Evolutionary conservation across 2,888 invertebrate species (phyloP), one percentile per base, ranked within the genome.

Genomic region (Pheosia tremula): DNA sequence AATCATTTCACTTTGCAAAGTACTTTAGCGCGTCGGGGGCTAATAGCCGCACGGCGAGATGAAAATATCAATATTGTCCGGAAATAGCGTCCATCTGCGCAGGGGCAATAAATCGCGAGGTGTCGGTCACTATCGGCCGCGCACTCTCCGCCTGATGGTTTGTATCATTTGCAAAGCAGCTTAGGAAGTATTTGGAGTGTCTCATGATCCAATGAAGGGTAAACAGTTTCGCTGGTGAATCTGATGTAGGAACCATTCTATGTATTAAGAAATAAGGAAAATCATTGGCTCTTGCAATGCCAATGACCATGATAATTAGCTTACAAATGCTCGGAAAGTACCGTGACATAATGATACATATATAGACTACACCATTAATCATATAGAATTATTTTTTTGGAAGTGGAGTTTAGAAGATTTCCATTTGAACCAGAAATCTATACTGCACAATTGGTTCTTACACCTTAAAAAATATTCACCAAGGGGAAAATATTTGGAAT

Each of bases 111-210:
- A 92, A 91, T 92, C 89, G 88, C 84, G 82, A 89, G 90, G 87
- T 91, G 90, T 91, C 91, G 85, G 91, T 82, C 81, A 81, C 84
- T 91, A 92, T 89, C 90, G 85, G 84, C 75, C 88, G 84, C 87
- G 85, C 87, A 85, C 89, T 88, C 90, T 86, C 88, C 79, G 88
- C 75, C 85, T 84, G 88, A 92, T 93, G 93, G 90, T 92, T 91
- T 88, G 83, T 88, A 91, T 93, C 93, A 91, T 90, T 90, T 87
- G 91, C 87, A 85, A 92, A 91, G 89, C 89, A 88, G 90, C 89
- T 88, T 84, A 87, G 81, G 83, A 89, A 91, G 86, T 88, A 88
- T 88, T 90, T 82, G 79, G 82, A 87, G 85, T 82, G 76, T 78
- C 68, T 70, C 67, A 67, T 67, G 63, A 63, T 69, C 63, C 67